These are phyloP conservation scores for Hyperoplus lanceolatus DNA, from an alignment of 2,797 vertebrate species.

Conservation along the genomic window DNA sequence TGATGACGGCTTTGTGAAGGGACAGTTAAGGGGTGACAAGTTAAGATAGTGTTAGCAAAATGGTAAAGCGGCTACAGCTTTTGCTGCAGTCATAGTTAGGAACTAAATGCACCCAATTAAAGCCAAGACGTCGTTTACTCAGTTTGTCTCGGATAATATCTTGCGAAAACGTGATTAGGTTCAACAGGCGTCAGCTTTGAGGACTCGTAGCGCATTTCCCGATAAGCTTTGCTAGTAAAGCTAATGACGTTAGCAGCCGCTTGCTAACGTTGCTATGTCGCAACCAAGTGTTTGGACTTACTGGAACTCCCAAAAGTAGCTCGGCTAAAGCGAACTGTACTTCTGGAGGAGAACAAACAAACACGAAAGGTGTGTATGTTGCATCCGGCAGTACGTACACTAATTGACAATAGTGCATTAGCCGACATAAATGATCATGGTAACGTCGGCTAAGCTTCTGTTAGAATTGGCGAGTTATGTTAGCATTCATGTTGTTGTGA, in stretches of 20 bases:
- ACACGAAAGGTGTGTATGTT: slow-evolving; percentile 66
- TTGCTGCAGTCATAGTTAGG: slow-evolving; percentile 5
- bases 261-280: slow-evolving; percentile 68
- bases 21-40: slow-evolving; percentile 67
- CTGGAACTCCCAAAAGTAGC: slow-evolving; percentile 55
- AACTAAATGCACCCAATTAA: neutral
- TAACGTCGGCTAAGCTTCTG: neutral
- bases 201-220: neutral
- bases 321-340: slow-evolving; percentile 26
- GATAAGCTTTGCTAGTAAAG: slow-evolving; percentile 18
- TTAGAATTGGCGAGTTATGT: neutral
- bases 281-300: slow-evolving; percentile 59
- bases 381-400: neutral
- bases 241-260: slow-evolving; percentile 38
- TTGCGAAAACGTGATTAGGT: neutral
- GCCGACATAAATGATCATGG: neutral
- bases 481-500: slow-evolving; percentile 30
- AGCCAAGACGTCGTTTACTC: neutral
- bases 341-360: slow-evolving; percentile 9
- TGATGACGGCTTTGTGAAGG: slow-evolving; percentile 13
- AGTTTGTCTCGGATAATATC: neutral
- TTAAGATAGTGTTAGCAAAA: slow-evolving; percentile 68
- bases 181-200: neutral
- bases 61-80: slow-evolving; percentile 31
- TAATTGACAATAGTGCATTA: neutral